phyloP scores from a whole-genome alignment of 2,888 invertebrate genomes.

The Peribatodes rhomboidaria region DNA sequence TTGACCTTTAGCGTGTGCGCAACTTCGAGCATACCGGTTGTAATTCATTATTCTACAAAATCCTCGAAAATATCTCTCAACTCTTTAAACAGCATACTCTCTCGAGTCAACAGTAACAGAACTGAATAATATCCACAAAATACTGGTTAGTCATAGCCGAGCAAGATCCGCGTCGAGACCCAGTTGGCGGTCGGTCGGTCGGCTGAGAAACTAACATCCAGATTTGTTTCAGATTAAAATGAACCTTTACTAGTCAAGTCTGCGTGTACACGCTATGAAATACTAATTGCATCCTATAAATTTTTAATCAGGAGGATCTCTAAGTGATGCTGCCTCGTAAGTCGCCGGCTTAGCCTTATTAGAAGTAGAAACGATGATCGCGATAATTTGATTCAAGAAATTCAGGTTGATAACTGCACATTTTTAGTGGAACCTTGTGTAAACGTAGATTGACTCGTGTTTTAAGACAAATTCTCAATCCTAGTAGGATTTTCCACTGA shows the following conservation, averaged over 20 bases:
- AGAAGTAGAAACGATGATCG: slow-evolving; percentile 35
- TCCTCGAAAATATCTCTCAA: slow-evolving; percentile 55
- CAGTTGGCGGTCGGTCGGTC: slow-evolving; percentile 67
- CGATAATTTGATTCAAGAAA: slow-evolving; percentile 36
- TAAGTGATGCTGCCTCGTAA: slow-evolving; percentile 32
- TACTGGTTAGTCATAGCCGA: slow-evolving; percentile 66
- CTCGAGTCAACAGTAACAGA: slow-evolving; percentile 49
- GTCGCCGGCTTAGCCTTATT: slow-evolving; percentile 26
- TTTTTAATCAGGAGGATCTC: slow-evolving; percentile 41
- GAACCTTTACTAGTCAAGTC: slow-evolving; percentile 41
- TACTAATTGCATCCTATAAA: slow-evolving; percentile 38
- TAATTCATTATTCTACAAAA: slow-evolving; percentile 74
- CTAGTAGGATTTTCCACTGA: neutral
- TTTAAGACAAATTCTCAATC: too few relatives aligned
- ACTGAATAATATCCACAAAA: slow-evolving; percentile 57
- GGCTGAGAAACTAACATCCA: slow-evolving; percentile 61
- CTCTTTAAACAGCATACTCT: slow-evolving; percentile 36
- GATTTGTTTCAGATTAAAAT: slow-evolving; percentile 55
- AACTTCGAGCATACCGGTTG: slow-evolving; percentile 77
- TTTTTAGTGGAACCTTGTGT: slow-evolving; percentile 31
- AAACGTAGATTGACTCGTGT: neutral
- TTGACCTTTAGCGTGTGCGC: slow-evolving; percentile 84
- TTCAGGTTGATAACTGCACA: slow-evolving; percentile 38
- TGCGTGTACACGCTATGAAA: slow-evolving; percentile 30
- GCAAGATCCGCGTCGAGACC: slow-evolving; percentile 69